Evolutionary conservation across 1,140 invertebrate genomes (phyloP).

Genomic region (Probaryconus sp.): DNA sequence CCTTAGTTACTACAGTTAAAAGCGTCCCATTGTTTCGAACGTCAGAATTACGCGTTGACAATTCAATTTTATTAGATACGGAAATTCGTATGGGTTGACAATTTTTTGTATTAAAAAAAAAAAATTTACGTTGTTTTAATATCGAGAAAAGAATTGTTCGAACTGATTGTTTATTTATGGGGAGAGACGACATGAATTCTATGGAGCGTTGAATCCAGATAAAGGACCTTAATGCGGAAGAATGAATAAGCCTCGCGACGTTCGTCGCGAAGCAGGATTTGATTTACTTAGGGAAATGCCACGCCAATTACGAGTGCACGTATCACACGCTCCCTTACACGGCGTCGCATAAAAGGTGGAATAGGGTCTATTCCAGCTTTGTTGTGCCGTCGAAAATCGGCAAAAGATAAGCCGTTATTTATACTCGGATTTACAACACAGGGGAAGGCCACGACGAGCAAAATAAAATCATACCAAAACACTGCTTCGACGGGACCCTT

Average conservation of each 20-base stretch:
- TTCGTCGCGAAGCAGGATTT: slow-evolving; percentile 29
- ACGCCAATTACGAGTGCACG: slow-evolving; percentile 61
- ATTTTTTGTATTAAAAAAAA: too few species aligned
- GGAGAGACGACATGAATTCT: too few species aligned
- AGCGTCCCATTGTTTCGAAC: slow-evolving; percentile 6
- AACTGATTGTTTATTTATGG: too few species aligned
- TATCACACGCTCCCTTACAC: slow-evolving; percentile 53
- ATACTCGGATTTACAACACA: slow-evolving; percentile 57
- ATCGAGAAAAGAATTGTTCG: too few species aligned
- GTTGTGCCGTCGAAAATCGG: slow-evolving; percentile 53
- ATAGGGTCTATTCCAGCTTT: slow-evolving; percentile 54
- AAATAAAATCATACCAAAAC: slow-evolving; percentile 56
- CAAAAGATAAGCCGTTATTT: slow-evolving; percentile 65
- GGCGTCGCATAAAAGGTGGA: slow-evolving; percentile 52
- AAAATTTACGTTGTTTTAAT: too few species aligned
- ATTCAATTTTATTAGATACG: too few species aligned
- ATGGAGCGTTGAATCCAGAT: slow-evolving; percentile 30
- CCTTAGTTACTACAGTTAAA: slow-evolving; percentile 23
- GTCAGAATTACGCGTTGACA: too few species aligned
- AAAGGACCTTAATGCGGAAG: slow-evolving; percentile 17
- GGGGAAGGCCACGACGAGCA: slow-evolving; percentile 43
- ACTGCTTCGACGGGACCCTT: slow-evolving; percentile 42
- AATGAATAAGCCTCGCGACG: slow-evolving; percentile 38
- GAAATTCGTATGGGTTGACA: too few species aligned
- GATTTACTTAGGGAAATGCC: slow-evolving; percentile 56